Conservation (phyloP, 2,888 invertebrate genomes). For the Agrochola lychnidis region DNA sequence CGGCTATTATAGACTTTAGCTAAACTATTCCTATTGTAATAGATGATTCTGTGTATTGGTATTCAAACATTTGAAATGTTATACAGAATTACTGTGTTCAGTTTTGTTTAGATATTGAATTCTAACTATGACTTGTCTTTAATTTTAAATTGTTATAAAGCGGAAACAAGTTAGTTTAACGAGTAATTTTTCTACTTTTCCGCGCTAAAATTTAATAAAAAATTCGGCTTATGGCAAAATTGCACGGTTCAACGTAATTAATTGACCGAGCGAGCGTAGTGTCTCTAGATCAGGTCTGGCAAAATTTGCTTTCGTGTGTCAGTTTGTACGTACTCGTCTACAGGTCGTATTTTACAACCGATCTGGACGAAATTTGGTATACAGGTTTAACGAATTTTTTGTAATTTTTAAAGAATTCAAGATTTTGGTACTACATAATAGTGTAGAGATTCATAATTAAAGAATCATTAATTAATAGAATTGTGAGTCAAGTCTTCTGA, state of each 20-base stretch:
- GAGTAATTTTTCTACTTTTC: background rate
- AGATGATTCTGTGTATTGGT: background rate
- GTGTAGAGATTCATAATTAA: no score
- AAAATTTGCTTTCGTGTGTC: no score
- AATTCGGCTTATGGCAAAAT: background rate
- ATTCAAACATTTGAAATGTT: background rate
- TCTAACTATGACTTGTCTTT: background rate
- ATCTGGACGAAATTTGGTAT: no score
- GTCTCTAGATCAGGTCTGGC: no score
- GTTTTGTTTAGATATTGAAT: background rate
- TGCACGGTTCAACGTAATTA: background rate
- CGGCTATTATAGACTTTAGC: conserved; percentile 8
- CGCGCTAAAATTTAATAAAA: background rate
- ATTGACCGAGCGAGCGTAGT: no score
- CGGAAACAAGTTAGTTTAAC: background rate
- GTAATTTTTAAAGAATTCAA: no score
- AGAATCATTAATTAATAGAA: no score
- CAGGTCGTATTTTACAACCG: no score
- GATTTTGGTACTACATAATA: no score
- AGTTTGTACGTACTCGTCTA: no score
- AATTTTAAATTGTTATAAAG: background rate
- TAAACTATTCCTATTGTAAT: conserved; percentile 23
- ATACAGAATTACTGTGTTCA: background rate
- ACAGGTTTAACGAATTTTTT: no score
- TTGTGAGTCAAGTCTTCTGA: no score